These are phyloP conservation scores for Lucilia cuprina DNA, from an alignment of 1,140 invertebrate species.

Conservation along the genomic window DNA sequence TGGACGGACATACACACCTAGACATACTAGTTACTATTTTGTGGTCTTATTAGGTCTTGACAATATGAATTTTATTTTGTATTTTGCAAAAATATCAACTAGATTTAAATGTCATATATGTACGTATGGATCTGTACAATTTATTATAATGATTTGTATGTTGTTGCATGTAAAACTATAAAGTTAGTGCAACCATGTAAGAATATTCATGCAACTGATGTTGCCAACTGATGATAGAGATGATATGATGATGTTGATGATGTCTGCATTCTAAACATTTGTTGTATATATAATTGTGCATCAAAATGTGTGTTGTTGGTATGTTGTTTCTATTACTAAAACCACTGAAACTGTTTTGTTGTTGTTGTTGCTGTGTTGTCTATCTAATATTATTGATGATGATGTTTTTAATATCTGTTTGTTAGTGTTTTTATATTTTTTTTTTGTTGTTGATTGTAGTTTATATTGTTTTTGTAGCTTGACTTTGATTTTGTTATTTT, in stretches of 20 bases:
- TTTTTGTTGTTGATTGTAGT: too few species aligned
- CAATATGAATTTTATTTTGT: not conserved
- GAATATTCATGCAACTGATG: not conserved
- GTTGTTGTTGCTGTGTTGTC: too few species aligned
- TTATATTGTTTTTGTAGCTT: not conserved
- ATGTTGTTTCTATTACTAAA: not conserved
- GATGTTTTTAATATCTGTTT: not conserved
- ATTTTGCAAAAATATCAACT: not conserved
- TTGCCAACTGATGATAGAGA: not conserved
- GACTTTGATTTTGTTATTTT: conserved; percentile 10
- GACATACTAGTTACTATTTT: too few species aligned
- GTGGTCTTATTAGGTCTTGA: not conserved
- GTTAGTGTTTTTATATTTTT: not conserved
- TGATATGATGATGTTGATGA: not conserved
- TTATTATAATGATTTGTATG: not conserved
- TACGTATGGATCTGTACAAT: not conserved
- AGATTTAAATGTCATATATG: not conserved
- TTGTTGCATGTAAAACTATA: not conserved
- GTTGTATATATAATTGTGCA: not conserved
- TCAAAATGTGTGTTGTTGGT: not conserved
- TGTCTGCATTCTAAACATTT: not conserved
- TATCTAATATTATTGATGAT: not conserved
- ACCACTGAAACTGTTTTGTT: not conserved
- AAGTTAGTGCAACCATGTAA: not conserved
- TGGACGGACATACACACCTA: not conserved